Evolutionary conservation across 92 coral and sea anemone genomes (phyloP).

Genomic region (Galaxea fascicularis): DNA sequence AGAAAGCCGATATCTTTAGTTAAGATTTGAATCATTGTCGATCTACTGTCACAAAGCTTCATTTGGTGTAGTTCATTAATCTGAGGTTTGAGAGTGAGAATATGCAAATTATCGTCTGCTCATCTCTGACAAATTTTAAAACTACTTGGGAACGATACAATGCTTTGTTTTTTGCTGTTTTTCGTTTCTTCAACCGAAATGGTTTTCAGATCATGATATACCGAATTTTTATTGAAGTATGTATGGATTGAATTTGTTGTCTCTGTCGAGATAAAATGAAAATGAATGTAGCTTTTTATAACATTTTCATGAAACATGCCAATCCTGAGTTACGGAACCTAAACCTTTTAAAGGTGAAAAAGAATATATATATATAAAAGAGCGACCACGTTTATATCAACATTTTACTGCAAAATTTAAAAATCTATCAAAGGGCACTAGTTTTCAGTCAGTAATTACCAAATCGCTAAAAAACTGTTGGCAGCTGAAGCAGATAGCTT

Average conservation of each 20-base stretch:
- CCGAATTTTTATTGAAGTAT: too few species aligned
- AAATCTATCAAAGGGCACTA: neutral
- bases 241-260: too few species aligned
- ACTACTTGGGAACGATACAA: neutral
- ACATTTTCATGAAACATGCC: neutral
- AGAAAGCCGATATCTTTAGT: neutral
- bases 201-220: too few species aligned
- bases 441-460: neutral
- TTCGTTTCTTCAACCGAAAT: neutral
- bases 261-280: neutral
- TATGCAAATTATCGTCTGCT: conserved; percentile 32
- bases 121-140: neutral
- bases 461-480: neutral
- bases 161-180: neutral
- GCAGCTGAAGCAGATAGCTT: neutral
- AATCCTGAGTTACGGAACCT: neutral
- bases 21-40: neutral
- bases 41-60: neutral
- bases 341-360: too few species aligned
- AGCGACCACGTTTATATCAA: too few species aligned
- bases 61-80: neutral
- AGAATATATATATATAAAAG: too few species aligned
- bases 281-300: neutral
- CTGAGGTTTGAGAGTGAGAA: neutral
- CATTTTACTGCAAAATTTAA: too few species aligned